Evolutionary conservation across 2,113 vertebrate species (phyloP).

Genomic region (Scalopus aquaticus): DNA sequence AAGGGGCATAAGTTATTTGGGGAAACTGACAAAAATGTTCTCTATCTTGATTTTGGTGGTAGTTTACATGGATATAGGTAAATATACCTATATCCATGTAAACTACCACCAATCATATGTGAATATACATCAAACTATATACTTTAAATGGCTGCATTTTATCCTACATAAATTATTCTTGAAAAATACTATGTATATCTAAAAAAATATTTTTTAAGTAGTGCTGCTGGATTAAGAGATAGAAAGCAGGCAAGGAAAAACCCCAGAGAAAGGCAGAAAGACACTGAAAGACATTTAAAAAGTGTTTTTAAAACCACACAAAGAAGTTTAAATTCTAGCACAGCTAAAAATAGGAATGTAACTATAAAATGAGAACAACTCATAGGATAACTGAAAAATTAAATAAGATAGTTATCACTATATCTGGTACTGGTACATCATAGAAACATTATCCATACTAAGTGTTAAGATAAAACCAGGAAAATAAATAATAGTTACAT

Average conservation of each 20-base stretch:
- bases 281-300: neutral
- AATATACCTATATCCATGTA: too few relatives aligned
- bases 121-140: conserved; percentile 27
- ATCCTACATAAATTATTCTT: neutral
- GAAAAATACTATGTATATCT: neutral
- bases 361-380: neutral
- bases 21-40: neutral
- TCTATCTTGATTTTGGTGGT: neutral
- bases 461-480: neutral
- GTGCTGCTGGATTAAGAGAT: neutral
- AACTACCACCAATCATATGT: neutral
- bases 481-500: conserved; percentile 30
- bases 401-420: neutral
- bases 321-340: conserved; percentile 12
- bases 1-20: neutral
- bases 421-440: neutral
- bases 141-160: conserved; percentile 8
- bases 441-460: neutral
- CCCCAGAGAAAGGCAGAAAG: neutral
- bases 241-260: neutral
- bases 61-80: neutral
- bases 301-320: neutral
- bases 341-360: neutral
- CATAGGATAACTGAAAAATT: conserved; percentile 4
- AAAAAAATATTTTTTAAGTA: neutral